A percentile compares a stretch with the other conserved stretches of the same genome.
Evolutionary conservation across 2,888 invertebrate species (phyloP).

Genomic region (Torymus aiolomorphi): DNA sequence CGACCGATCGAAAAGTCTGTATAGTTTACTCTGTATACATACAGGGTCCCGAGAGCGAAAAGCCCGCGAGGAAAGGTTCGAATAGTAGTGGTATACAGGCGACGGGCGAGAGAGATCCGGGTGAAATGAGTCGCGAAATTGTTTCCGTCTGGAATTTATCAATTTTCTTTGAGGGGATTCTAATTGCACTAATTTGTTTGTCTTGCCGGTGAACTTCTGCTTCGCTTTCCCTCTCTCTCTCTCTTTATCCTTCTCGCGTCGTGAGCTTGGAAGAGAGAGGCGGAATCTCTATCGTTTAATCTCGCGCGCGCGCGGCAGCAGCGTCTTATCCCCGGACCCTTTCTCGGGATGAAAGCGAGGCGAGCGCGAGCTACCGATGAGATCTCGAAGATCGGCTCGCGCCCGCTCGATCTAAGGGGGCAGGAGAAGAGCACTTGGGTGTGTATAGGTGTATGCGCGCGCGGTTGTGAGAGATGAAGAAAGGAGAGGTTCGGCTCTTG

Average conservation of each 20-base stretch:
- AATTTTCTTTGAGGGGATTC: conserved; percentile 75
- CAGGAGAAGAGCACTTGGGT: no score
- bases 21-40: no score
- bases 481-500: no score
- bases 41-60: no score
- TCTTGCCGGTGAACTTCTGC: conserved; percentile 59
- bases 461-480: no score
- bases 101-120: background rate
- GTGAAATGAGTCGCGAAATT: conserved; percentile 76
- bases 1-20: background rate
- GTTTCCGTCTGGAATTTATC: conserved; percentile 74
- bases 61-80: no score
- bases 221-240: conserved; percentile 4
- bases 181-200: conserved; percentile 76
- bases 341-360: no score
- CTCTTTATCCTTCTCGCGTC: background rate
- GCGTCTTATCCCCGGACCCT: background rate
- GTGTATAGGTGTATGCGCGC: no score
- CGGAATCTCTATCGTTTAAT: conserved; percentile 46
- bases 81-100: no score
- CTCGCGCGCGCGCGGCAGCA: background rate
- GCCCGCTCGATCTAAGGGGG: no score
- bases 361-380: no score
- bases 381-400: no score
- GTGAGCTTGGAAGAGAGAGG: background rate